Evolutionary conservation across 2,797 vertebrate species (phyloP).

Genomic region (Decapterus maruadsi): DNA sequence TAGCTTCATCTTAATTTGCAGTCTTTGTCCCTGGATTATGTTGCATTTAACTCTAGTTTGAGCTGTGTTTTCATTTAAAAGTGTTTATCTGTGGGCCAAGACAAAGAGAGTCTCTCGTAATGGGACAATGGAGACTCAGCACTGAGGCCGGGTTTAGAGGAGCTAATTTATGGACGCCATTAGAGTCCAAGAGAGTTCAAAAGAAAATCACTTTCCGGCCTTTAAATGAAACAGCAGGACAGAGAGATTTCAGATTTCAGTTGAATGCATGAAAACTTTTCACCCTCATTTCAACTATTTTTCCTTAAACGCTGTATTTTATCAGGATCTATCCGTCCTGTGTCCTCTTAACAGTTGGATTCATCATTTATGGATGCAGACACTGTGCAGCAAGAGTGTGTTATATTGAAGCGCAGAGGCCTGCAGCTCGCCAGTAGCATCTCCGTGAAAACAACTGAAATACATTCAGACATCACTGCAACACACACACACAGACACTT

Average conservation of each 20-base stretch:
- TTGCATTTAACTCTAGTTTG: slow-evolving; percentile 7
- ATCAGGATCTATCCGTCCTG: background rate
- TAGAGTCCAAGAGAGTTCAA: slow-evolving; percentile 12
- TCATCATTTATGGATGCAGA: too few species aligned
- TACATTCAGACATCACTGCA: background rate
- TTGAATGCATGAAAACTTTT: slow-evolving; percentile 1
- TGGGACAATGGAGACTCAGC: slow-evolving; percentile 15
- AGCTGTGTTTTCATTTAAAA: background rate
- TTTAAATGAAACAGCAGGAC: slow-evolving; percentile 1
- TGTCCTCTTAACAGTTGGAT: background rate
- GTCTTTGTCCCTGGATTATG: too few species aligned
- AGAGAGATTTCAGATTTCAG: background rate
- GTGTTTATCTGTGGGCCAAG: slow-evolving; percentile 7
- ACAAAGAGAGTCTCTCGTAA: slow-evolving; percentile 18
- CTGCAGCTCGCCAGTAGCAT: too few species aligned
- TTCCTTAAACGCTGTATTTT: background rate
- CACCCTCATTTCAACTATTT: background rate
- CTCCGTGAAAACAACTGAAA: background rate
- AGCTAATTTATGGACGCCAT: slow-evolving; percentile 34
- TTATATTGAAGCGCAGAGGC: background rate
- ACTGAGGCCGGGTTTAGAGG: background rate
- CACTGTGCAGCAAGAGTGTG: too few species aligned
- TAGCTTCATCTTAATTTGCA: too few species aligned
- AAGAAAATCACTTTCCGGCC: background rate
- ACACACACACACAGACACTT: background rate